Conservation (phyloP, 2,113 vertebrate species). For the Carollia perspicillata region DNA sequence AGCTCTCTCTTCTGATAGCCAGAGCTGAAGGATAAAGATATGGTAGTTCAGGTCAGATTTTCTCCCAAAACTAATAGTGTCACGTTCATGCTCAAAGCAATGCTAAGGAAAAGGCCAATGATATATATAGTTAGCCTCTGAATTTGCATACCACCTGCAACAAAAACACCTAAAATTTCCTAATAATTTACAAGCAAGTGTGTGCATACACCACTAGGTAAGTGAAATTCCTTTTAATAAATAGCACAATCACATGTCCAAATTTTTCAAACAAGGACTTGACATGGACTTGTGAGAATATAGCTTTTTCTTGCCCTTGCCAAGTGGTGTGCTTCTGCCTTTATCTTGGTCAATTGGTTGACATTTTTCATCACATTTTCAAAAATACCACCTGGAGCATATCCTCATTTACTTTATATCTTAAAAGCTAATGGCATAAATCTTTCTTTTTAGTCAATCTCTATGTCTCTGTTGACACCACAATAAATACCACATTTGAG, state of each 20-base stretch:
- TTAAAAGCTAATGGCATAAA: fast-evolving
- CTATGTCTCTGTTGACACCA: too few relatives aligned
- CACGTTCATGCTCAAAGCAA: neutral
- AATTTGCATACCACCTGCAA: neutral
- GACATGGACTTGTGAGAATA: fast-evolving
- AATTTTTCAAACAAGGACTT: neutral
- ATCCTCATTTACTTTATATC: neutral
- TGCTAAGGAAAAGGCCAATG: neutral
- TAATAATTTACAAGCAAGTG: neutral
- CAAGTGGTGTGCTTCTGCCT: too few relatives aligned
- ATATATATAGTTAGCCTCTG: fast-evolving
- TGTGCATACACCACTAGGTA: neutral
- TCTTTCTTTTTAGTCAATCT: neutral
- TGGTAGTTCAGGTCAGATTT: neutral
- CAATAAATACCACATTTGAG: too few relatives aligned
- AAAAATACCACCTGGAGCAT: neutral
- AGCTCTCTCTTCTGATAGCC: neutral
- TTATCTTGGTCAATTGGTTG: fast-evolving
- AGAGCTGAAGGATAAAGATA: neutral
- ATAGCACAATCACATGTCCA: too few relatives aligned
- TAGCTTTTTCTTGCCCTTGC: neutral
- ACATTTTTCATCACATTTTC: neutral
- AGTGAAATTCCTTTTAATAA: neutral
- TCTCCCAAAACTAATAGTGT: neutral
- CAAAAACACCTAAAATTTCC: neutral